Base-by-base conservation (phyloP, 2,888 invertebrate genomes). In the Eupelmus urozonus region DNA sequence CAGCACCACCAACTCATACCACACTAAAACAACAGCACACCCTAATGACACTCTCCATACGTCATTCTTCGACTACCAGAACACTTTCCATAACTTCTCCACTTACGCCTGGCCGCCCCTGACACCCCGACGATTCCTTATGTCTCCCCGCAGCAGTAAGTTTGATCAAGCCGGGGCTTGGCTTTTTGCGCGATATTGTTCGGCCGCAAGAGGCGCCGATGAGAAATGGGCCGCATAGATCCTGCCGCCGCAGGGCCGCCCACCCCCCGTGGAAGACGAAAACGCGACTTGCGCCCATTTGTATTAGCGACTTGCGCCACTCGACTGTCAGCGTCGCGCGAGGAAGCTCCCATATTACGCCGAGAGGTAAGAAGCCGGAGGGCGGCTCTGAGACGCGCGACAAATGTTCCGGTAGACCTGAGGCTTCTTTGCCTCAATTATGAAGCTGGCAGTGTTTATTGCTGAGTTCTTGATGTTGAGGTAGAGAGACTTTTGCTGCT, bases 211-310 rank as follows among this genome's bases (percentile, higher is more conserved):
- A 82, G 82, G 40, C 81, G 80, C 81, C 83, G 80, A 86, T 88
- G 88, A 88, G 88, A 88, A 88, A 88, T 88, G 85, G 84, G 79
- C 67, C 82, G 79, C 87, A 87, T 88, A 87, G 85, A 88, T 88
- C 87, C 84, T 86, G 18, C 49, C 4, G 20, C 67, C 57, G 25
- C 59, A 86, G 83, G 81, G 80, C 74, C 79, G 83, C 81, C 25
- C 9, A 9, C 51, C 42, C 13, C 34, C 7, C 40, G 53, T 29
- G 16, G 16, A 20, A 53, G 62, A 67, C 49, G 70, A 71, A 25
- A 25, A n/a, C 25, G 45, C 16, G n/a, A 42, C 62, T 55, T 25
- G 63, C 59, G 63, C 66, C 76, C 76, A 76, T 79, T 79, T 76
- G 45, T 69, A 76, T 74, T 25, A 57, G 29, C 11, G 62, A 63